phyloP scores from a whole-genome alignment of 2,888 invertebrate species.

The Latrodectus hesperus region DNA sequence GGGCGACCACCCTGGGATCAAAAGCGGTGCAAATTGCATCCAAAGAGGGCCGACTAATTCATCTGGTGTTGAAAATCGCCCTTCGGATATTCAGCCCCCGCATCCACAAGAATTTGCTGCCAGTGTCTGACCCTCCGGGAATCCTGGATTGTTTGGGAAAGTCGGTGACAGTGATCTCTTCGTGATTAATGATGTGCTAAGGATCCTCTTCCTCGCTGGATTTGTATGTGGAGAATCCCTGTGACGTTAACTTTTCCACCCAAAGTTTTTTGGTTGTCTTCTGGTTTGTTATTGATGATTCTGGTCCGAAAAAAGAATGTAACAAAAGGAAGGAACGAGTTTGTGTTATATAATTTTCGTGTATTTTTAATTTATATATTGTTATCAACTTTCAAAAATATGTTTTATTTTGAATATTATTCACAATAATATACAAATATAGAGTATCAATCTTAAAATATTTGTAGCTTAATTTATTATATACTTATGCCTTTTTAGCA shows the following conservation, averaged over 20 bases:
- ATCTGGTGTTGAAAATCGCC: constrained; percentile 1
- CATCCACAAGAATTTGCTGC: constrained; percentile 14
- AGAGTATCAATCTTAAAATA: too few species aligned
- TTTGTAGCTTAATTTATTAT: too few species aligned
- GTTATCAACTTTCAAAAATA: too few species aligned
- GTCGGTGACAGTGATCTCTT: constrained; percentile 26
- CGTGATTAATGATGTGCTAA: constrained; percentile 46
- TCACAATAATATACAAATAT: too few species aligned
- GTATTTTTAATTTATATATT: too few species aligned
- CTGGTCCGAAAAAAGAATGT: not conserved
- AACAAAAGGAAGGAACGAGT: too few species aligned
- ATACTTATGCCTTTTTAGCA: too few species aligned
- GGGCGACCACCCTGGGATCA: not conserved
- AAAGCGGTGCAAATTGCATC: constrained; percentile 34
- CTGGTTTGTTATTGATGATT: constrained; percentile 19
- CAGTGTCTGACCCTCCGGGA: constrained; percentile 17
- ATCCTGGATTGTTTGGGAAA: constrained; percentile 19
- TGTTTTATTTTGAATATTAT: too few species aligned
- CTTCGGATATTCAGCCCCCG: constrained; percentile 9
- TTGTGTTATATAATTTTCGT: too few species aligned
- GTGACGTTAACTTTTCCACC: not conserved
- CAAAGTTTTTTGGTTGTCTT: constrained; percentile 12
- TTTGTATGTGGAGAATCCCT: not conserved
- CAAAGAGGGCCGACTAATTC: constrained; percentile 15
- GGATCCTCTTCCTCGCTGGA: constrained; percentile 3